These are phyloP conservation scores for Thalassarche chlororhynchos DNA, from an alignment of 2,113 vertebrate species.

Conservation along the genomic window DNA sequence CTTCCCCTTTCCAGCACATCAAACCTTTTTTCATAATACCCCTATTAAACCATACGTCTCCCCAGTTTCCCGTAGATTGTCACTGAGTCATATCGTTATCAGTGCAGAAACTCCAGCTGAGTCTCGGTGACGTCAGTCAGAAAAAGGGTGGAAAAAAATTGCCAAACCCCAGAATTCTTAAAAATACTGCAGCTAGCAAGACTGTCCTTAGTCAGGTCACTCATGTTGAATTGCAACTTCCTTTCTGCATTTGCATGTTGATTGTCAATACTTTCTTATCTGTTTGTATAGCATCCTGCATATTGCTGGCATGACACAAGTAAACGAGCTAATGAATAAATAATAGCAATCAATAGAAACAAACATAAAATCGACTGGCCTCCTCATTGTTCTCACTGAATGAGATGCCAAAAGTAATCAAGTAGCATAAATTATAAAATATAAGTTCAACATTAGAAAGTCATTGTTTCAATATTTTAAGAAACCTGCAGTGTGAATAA, in stretches of 20 bases:
- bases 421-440: slow-evolving; percentile 34
- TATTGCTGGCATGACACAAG: background rate
- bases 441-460: background rate
- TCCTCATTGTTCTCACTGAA: background rate
- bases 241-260: background rate
- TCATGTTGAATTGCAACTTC: background rate
- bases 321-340: slow-evolving; percentile 57
- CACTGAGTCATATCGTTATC: background rate
- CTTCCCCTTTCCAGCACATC: background rate
- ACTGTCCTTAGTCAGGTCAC: background rate
- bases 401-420: background rate
- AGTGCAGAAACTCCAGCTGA: background rate
- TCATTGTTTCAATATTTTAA: background rate
- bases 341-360: slow-evolving; percentile 49
- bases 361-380: background rate
- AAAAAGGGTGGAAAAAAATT: background rate
- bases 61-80: background rate
- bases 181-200: background rate
- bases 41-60: background rate
- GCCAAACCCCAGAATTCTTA: background rate
- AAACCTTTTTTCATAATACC: background rate
- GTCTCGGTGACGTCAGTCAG: background rate
- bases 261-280: background rate
- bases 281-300: background rate
- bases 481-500: background rate